phyloP scores from a whole-genome alignment of 2,797 vertebrate genomes.

The Garrulus glandarius region DNA sequence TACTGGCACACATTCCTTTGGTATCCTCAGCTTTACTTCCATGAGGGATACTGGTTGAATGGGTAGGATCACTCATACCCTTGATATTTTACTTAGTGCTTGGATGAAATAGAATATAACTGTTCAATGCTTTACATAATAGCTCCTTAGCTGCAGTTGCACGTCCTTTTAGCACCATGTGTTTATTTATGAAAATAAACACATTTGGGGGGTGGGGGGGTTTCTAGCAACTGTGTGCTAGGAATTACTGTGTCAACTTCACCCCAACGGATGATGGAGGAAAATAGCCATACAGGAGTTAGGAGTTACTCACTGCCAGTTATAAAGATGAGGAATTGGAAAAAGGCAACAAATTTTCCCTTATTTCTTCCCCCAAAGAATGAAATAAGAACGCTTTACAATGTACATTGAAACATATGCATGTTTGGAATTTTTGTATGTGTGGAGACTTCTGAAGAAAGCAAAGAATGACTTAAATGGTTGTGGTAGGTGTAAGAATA shows the following conservation, averaged over 20 bases:
- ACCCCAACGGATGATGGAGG: not conserved
- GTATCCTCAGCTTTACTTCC: not conserved
- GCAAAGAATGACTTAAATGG: not conserved
- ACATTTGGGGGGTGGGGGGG: no score
- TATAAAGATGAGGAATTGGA: slow-evolving; percentile 33
- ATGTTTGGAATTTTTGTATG: not conserved
- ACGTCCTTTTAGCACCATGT: not conserved
- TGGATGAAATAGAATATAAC: not conserved
- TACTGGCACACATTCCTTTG: not conserved
- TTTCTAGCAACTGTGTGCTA: not conserved
- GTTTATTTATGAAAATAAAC: not conserved
- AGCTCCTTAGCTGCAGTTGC: not conserved
- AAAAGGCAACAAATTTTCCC: not conserved
- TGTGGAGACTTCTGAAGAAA: not conserved
- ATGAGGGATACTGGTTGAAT: not conserved
- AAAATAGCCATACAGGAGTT: not conserved
- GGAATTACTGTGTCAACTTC: slow-evolving; percentile 38
- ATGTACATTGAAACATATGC: not conserved
- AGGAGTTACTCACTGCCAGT: slow-evolving; percentile 17
- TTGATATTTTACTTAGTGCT: not conserved
- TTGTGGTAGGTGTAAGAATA: not conserved
- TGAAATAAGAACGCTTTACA: not conserved
- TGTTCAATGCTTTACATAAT: not conserved
- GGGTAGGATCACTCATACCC: not conserved
- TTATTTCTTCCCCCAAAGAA: not conserved